These are phyloP conservation scores for Lamprotornis superbus DNA, from an alignment of 2,113 vertebrate genomes.

Conservation along the genomic window DNA sequence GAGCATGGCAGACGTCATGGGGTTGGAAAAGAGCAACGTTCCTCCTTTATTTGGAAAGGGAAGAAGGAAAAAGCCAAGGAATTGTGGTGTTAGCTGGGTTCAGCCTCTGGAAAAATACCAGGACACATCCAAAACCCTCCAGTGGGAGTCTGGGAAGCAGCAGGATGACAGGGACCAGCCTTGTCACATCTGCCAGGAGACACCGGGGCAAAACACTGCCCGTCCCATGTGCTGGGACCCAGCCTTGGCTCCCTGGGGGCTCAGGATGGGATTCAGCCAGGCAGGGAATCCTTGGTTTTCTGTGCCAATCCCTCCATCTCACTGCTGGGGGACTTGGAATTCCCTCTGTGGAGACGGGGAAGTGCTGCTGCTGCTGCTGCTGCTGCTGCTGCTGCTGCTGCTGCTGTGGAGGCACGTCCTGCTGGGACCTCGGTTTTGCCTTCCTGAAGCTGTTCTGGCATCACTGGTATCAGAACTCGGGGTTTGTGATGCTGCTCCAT, in stretches of 20 bases:
- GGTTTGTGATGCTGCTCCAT: neutral
- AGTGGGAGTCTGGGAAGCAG: neutral
- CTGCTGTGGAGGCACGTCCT: neutral
- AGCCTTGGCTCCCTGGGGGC: accelerated
- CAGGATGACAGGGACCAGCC: accelerated
- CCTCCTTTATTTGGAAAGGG: neutral
- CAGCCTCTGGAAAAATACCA: constrained; percentile 30
- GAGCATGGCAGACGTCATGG: accelerated
- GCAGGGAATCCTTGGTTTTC: neutral
- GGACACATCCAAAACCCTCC: neutral
- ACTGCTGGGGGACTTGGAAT: neutral
- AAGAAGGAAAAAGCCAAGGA: neutral
- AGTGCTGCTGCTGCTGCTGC: neutral
- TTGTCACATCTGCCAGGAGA: neutral
- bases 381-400: neutral
- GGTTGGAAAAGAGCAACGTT: neutral
- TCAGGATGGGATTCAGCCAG: neutral
- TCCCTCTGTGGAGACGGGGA: neutral
- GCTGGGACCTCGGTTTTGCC: accelerated
- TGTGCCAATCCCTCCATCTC: neutral
- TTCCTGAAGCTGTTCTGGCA: neutral
- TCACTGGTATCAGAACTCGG: accelerated
- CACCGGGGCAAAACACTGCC: neutral
- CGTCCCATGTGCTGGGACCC: accelerated
- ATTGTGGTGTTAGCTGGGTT: neutral